Conservation (phyloP, 2,888 invertebrate genomes). For the Copidosoma aretas region DNA sequence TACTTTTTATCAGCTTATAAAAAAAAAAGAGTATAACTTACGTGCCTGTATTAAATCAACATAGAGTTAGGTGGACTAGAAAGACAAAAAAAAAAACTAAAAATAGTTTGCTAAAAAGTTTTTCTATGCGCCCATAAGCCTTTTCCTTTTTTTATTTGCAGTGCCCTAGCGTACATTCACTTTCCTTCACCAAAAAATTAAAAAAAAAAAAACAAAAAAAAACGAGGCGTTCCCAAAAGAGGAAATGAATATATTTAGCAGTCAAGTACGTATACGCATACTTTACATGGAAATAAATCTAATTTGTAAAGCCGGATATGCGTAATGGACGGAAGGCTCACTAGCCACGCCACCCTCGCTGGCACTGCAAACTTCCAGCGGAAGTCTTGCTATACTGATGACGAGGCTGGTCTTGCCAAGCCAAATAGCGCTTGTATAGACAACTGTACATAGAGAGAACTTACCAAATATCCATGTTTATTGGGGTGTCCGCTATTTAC, state of each 20-base stretch:
- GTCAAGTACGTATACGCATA: slow-evolving; percentile 4
- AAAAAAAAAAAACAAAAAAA: slow-evolving; percentile 19
- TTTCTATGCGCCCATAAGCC: too few species aligned
- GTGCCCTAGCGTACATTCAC: too few species aligned
- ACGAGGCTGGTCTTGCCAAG: background rate
- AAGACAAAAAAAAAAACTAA: too few species aligned
- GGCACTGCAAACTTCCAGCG: slow-evolving; percentile 27
- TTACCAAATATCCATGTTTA: background rate
- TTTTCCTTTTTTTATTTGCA: too few species aligned
- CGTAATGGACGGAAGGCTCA: slow-evolving; percentile 39
- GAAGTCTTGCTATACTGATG: slow-evolving; percentile 27
- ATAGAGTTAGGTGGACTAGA: too few species aligned
- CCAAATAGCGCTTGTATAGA: background rate
- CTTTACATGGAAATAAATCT: slow-evolving; percentile 41
- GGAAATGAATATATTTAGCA: slow-evolving; percentile 29
- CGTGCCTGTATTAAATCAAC: too few species aligned
- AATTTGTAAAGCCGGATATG: slow-evolving; percentile 40
- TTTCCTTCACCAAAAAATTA: background rate
- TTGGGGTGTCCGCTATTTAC: too few species aligned
- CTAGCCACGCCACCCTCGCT: slow-evolving; percentile 20
- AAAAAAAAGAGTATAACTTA: too few species aligned
- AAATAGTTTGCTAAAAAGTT: too few species aligned
- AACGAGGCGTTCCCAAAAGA: slow-evolving; percentile 30
- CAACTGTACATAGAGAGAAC: slow-evolving; percentile 9
- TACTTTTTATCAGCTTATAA: too few species aligned